Evolutionary conservation across 1,140 invertebrate genomes (phyloP).

Genomic region (Trichomalopsis sarcophagae): DNA sequence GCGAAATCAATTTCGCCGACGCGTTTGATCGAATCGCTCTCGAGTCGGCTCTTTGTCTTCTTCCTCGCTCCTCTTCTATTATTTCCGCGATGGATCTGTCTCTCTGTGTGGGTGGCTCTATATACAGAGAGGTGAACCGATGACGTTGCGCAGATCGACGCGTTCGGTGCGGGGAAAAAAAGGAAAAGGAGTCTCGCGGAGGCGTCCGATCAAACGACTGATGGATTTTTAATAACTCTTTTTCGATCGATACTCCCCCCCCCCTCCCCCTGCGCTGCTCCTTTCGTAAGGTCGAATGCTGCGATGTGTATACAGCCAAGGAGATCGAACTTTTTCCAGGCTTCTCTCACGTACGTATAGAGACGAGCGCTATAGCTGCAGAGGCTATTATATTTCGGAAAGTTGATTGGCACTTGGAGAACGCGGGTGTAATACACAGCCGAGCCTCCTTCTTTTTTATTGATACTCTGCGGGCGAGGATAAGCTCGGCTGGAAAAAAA

Average conservation of each 20-base stretch:
- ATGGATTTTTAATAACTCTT: conserved; percentile 40
- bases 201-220: conserved; percentile 21
- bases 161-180: not conserved
- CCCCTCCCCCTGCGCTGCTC: not conserved
- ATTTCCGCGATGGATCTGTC: not conserved
- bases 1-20: not conserved
- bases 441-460: conserved; percentile 8
- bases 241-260: not conserved
- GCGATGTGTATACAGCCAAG: not conserved
- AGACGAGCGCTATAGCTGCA: not conserved
- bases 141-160: not conserved
- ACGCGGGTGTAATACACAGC: not conserved
- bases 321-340: not conserved
- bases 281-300: not conserved
- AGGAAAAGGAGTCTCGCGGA: not conserved
- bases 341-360: not conserved
- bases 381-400: conserved; percentile 1
- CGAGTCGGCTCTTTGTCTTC: not conserved
- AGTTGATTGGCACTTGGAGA: conserved; percentile 41
- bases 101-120: not conserved
- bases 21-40: not conserved
- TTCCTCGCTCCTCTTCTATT: not conserved
- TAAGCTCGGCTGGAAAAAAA: not conserved
- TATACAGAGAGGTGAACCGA: not conserved
- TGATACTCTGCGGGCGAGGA: not conserved